Percentiles rank a stretch among this genome's conserved stretches.
phyloP scores from a whole-genome alignment of 2,113 vertebrate genomes.

The Coryphaenoides rupestris region DNA sequence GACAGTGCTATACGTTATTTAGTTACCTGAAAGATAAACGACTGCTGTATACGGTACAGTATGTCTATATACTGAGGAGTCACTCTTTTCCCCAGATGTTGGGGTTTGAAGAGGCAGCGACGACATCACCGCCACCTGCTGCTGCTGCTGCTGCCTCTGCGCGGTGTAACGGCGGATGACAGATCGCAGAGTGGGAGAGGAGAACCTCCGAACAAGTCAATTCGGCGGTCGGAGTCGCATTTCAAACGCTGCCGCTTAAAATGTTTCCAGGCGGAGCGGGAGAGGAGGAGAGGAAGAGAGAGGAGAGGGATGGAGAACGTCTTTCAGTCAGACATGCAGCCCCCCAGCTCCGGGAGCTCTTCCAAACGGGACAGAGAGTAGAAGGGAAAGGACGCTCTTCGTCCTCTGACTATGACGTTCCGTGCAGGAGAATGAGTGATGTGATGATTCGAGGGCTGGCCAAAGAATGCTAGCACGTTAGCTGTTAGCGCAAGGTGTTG shows the following conservation, averaged over 20 bases:
- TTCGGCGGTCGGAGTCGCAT: conserved; percentile 59
- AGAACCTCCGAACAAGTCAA: conserved; percentile 57
- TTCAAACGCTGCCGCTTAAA: conserved; percentile 52
- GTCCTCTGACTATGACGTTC: conserved; percentile 23
- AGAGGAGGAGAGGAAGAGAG: background rate
- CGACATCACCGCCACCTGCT: background rate
- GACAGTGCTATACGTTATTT: too few species aligned
- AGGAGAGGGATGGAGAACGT: conserved; percentile 16
- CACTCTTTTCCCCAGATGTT: background rate
- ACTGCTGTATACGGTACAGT: too few species aligned
- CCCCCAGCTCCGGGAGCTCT: conserved; percentile 27
- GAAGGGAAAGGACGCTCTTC: conserved; percentile 30
- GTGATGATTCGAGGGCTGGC: conserved; percentile 9
- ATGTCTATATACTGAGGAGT: background rate
- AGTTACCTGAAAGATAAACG: too few species aligned
- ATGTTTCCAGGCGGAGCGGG: conserved; percentile 31
- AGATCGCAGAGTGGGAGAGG: conserved; percentile 49
- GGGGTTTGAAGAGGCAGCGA: background rate
- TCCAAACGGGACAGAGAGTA: conserved; percentile 15
- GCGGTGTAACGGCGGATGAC: conserved; percentile 58
- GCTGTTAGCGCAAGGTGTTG: too few species aligned
- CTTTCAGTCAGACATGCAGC: conserved; percentile 41
- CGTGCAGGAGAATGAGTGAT: conserved; percentile 36
- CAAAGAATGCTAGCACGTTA: conserved; percentile 14
- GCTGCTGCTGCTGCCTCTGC: conserved; percentile 8